Percentiles rank a stretch among this genome's conserved stretches.
Conservation (phyloP, 1,140 invertebrate species). For the Mactra quadrangularis region DNA sequence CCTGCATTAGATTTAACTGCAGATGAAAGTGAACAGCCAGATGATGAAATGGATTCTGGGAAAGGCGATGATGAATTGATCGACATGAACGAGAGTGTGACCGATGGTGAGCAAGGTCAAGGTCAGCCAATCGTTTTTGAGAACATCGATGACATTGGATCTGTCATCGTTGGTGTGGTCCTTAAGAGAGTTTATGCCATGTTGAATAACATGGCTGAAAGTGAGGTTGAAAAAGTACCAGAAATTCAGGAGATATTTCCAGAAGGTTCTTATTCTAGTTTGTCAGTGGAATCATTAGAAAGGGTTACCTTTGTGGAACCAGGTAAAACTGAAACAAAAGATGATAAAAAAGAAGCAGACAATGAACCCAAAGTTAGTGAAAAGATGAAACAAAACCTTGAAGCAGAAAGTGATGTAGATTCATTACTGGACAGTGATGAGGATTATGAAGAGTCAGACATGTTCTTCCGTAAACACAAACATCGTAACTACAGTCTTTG, state of each 20-base stretch:
- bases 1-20: conserved; percentile 58
- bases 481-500: conserved; percentile 71
- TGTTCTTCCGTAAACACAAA: conserved; percentile 74
- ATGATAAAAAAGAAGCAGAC: conserved; percentile 52
- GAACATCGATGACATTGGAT: conserved; percentile 77
- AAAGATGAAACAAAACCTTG: conserved; percentile 61
- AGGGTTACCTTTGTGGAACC: conserved; percentile 64
- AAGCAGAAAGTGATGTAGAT: conserved; percentile 80
- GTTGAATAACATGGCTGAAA: conserved; percentile 62
- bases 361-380: conserved; percentile 53
- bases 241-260: conserved; percentile 57
- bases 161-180: conserved; percentile 77
- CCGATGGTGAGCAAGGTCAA: conserved; percentile 33
- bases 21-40: conserved; percentile 43
- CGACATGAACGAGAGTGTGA: conserved; percentile 55
- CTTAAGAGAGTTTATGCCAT: conserved; percentile 70
- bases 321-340: conserved; percentile 55
- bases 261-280: conserved; percentile 40
- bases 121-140: conserved; percentile 68
- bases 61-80: conserved; percentile 61
- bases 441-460: conserved; percentile 81
- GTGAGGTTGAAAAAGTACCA: conserved; percentile 60
- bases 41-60: conserved; percentile 66
- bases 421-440: conserved; percentile 81
- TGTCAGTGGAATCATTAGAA: conserved; percentile 70